Percentiles rank a stretch among this genome's conserved stretches.
phyloP scores from a whole-genome alignment of 2,888 invertebrate genomes.

The Tenthredo notha region DNA sequence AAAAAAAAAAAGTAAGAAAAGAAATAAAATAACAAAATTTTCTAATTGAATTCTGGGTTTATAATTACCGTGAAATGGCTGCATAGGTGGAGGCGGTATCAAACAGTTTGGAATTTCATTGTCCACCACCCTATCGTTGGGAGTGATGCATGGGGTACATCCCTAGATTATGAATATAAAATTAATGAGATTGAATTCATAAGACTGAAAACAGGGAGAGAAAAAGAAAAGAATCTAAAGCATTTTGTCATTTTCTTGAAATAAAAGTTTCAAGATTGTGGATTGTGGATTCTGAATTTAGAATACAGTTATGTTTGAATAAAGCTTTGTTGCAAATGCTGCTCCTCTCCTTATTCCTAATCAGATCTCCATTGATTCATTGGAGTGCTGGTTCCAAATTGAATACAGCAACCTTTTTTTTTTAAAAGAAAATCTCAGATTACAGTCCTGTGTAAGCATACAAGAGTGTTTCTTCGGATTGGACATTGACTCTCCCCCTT shows the following conservation, averaged over 20 bases:
- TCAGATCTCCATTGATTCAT: background rate
- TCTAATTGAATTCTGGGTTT: background rate
- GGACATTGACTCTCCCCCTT: background rate
- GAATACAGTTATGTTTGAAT: background rate
- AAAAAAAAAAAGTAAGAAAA: background rate
- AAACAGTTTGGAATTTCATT: conserved; percentile 72
- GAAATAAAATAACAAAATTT: background rate
- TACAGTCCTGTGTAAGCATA: background rate
- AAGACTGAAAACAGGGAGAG: background rate
- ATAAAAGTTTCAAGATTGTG: background rate
- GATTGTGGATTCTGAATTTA: background rate
- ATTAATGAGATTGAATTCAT: background rate
- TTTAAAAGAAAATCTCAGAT: background rate
- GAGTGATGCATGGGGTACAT: conserved; percentile 70
- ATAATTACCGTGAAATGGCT: conserved; percentile 72
- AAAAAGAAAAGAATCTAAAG: background rate
- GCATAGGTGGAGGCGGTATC: conserved; percentile 73
- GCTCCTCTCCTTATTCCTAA: background rate
- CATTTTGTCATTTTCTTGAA: background rate
- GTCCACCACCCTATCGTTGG: conserved; percentile 72
- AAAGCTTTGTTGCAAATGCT: background rate
- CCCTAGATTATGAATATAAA: conserved; percentile 63
- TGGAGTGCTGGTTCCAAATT: background rate
- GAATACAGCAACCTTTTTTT: background rate
- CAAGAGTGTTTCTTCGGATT: background rate